Base-by-base conservation (phyloP, 2,113 vertebrate genomes). In the Rhea americana region DNA sequence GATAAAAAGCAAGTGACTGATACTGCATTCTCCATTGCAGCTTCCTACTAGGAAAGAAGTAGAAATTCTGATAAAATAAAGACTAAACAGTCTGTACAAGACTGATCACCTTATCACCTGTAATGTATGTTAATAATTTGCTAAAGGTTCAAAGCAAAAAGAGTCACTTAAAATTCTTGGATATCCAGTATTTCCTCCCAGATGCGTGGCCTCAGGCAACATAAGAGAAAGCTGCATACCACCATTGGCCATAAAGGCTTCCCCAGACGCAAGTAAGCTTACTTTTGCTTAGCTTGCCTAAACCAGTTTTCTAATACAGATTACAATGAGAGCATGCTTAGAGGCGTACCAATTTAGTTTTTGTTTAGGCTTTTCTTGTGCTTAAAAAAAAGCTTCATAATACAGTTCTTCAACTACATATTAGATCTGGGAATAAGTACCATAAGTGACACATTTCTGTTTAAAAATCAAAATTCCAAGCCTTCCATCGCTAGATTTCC, bases 1-100 rank as follows among this genome's bases (percentile, higher is more conserved):
- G 19, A 96, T 4, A 97, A 62, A 25, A 98, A 77, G 51, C 97
- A 92, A 73, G 93, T 35, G 53, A 96, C 14, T 3, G 68, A 82
- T 18, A 95, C 71, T 0, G 58, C 89, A 43, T 37, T 92, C 8
- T 95, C 97, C 98, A 98, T 98, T 26, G 74, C 68, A 93, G 62
- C 28, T 92, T 94, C 93, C 94, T 96, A 75, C 84, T 45, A 92
- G 66, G 65, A 47, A 17, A 15, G 7, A n/a, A 89, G 50, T 24
- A 24, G 65, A 67, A 74, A 37, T 65, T 7, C 63, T 35, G 7
- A 55, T 55, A 62, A 5, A 89, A 30, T 11, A 61, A 58, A 41
- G 26, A 8, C 3, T 48, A 24, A 87, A 32, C 7, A 26, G 19
- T n/a, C 68, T 53, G 18, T 50, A 62, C 9, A 66, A 73, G 82